phyloP scores from a whole-genome alignment of 2,888 invertebrate genomes.

The Chrysomela aeneicollis region DNA sequence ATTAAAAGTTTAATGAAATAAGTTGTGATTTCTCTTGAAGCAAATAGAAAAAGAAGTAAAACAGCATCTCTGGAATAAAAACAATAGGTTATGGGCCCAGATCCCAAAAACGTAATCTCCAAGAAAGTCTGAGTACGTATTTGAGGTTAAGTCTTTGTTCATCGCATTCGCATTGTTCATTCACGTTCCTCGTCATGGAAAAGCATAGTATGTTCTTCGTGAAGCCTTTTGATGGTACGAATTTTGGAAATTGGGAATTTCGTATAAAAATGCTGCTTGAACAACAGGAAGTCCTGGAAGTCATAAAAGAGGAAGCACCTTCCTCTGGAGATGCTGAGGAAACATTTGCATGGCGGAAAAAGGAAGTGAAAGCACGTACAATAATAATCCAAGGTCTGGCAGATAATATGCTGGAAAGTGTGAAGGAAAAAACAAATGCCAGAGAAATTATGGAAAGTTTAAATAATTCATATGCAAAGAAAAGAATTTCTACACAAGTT shows the following conservation, averaged over 20 bases:
- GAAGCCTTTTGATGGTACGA: conserved; percentile 18
- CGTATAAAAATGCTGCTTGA: conserved; percentile 18
- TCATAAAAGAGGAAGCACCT: conserved; percentile 13
- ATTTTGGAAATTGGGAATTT: conserved; percentile 16
- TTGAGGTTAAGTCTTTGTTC: no score
- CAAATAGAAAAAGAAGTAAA: no score
- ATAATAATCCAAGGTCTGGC: conserved; percentile 12
- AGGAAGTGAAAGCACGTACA: conserved; percentile 9
- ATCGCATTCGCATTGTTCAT: no score
- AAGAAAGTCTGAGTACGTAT: no score
- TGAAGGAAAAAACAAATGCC: conserved; percentile 6
- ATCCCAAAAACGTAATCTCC: no score
- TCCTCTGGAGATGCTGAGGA: no score
- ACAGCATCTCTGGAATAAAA: no score
- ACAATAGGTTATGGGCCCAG: no score
- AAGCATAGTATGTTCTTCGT: neutral
- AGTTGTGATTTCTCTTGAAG: no score
- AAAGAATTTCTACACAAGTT: conserved; percentile 19
- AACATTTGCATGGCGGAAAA: no score
- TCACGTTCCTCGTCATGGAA: no score
- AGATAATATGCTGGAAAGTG: conserved; percentile 19
- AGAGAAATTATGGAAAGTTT: conserved; percentile 6
- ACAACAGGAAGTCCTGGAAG: conserved; percentile 12
- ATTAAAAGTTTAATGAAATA: no score
- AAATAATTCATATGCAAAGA: neutral